Evolutionary conservation across 2,113 vertebrate species (phyloP), one percentile per base, ranked within the genome.

Genomic region (Merops nubicus): DNA sequence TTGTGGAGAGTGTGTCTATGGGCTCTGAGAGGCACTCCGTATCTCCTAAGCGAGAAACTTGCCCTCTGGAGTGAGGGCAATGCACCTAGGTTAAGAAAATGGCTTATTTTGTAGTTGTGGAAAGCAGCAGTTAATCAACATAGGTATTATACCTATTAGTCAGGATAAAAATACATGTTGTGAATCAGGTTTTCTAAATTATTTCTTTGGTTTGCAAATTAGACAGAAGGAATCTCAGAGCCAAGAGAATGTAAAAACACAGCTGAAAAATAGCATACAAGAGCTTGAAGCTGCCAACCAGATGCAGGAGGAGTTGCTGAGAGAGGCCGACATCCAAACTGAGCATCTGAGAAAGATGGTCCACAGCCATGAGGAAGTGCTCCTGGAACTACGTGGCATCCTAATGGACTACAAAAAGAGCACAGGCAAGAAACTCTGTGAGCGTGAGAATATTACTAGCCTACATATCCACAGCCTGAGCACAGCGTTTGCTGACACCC

Each of bases 151-250:
- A n/a, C 2, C 1, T 70, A 1, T 45, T 63, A 60, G n/a, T n/a
- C n/a, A n/a, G n/a, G n/a, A 51, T 85, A 73, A 43, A 93, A 81
- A 17, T 40, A 29, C 4, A 15, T 88, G 15, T 57, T 63, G 48
- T 57, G 51, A 76, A 69, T 60, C 18, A 13, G 63, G 8, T 33
- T 45, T 76, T 59, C 45, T 40, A n/a, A 74, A 33, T 56, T 56
- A 48, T 62, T 72, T 64, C 18, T 75, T 92, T 53, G 50, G 33
- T 94, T 94, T 87, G 34, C 67, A 33, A 77, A 81, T 91, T 47
- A 99, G 98, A 70, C 89, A 95, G 85, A 98, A 97, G 70, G 98
- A 98, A 79, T 97, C 91, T 6, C 97, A 96, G 45, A 97, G 96
- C 50, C 98, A 98, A 36, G 96, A 98, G n/a, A 96, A 96, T 47